Conservation (phyloP, 2,113 vertebrate genomes). For the Barbus barbus region DNA sequence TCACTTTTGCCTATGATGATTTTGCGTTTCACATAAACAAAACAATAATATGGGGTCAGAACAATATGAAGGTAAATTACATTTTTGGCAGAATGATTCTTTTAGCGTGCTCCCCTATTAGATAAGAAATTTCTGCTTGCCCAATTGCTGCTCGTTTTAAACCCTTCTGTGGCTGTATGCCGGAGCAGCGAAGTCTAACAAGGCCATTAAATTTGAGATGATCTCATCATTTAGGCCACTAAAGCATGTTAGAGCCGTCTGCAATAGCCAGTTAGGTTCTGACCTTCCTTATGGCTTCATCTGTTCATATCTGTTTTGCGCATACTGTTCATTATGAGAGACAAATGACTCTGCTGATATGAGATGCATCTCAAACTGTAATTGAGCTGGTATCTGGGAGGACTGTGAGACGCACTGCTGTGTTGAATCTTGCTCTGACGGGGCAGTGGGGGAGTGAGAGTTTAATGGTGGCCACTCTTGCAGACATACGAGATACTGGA, state of each 20-base stretch:
- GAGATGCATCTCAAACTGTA: slow-evolving; percentile 1
- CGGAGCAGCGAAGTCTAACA: slow-evolving; percentile 29
- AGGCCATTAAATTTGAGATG: slow-evolving; percentile 39
- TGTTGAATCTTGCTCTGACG: slow-evolving; percentile 65
- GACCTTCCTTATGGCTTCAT: slow-evolving; percentile 48
- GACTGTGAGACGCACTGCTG: slow-evolving; percentile 40
- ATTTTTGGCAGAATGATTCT: background rate
- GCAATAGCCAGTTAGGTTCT: slow-evolving; percentile 54
- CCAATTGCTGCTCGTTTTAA: background rate
- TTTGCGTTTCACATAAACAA: background rate
- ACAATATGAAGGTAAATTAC: background rate
- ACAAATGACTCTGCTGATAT: slow-evolving; percentile 46
- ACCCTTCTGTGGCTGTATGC: slow-evolving; percentile 1
- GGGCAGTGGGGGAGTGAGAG: slow-evolving; percentile 68
- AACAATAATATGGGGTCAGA: background rate
- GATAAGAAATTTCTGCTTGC: background rate
- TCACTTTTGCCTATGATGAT: background rate
- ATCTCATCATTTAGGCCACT: slow-evolving; percentile 25
- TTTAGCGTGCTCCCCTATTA: background rate
- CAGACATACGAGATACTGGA: slow-evolving; percentile 98
- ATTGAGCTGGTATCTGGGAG: slow-evolving; percentile 75
- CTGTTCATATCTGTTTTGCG: slow-evolving; percentile 59
- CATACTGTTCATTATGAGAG: slow-evolving; percentile 47
- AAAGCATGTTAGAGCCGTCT: slow-evolving; percentile 13
- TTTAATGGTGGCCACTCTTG: slow-evolving; percentile 83